Conservation (phyloP, 1,140 invertebrate species). For the Ceratoteleas bidentatus region DNA sequence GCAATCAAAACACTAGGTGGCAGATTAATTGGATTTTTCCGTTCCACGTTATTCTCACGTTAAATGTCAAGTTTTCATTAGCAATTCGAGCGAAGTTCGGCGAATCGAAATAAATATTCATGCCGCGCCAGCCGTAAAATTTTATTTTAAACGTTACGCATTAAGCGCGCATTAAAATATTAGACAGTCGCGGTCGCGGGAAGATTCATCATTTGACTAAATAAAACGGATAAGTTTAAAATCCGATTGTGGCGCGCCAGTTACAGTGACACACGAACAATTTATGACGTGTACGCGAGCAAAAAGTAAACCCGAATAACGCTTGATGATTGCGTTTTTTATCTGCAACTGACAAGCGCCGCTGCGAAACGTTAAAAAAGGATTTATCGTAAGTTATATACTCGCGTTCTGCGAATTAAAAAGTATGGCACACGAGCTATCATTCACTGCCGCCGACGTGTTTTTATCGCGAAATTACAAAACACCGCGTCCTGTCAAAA, state of each 20-base stretch:
- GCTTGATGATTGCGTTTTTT: slow-evolving; percentile 66
- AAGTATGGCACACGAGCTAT: slow-evolving; percentile 48
- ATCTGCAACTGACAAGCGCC: slow-evolving; percentile 58
- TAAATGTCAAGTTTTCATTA: slow-evolving; percentile 14
- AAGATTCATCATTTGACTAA: slow-evolving; percentile 42
- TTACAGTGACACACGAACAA: slow-evolving; percentile 47
- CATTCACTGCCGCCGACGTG: slow-evolving; percentile 37
- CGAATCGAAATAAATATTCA: slow-evolving; percentile 6
- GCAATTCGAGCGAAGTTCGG: slow-evolving; percentile 3
- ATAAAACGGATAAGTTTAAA: slow-evolving; percentile 49
- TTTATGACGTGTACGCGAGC: slow-evolving; percentile 49
- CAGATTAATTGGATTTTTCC: slow-evolving; percentile 6
- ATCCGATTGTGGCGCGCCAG: slow-evolving; percentile 40
- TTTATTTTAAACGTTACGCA: slow-evolving; percentile 2
- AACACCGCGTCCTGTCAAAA: slow-evolving; percentile 29
- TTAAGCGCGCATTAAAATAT: slow-evolving; percentile 15
- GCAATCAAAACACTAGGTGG: slow-evolving; percentile 13
- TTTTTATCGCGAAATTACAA: slow-evolving; percentile 39
- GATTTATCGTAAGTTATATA: slow-evolving; percentile 65
- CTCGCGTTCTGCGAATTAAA: slow-evolving; percentile 55
- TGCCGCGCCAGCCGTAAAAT: background rate
- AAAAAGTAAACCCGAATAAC: slow-evolving; percentile 63
- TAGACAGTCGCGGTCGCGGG: background rate
- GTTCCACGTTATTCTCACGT: background rate
- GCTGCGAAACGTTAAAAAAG: slow-evolving; percentile 57